These are phyloP conservation scores for Ascaphus truei DNA, from an alignment of 2,113 vertebrate genomes.

Conservation along the genomic window DNA sequence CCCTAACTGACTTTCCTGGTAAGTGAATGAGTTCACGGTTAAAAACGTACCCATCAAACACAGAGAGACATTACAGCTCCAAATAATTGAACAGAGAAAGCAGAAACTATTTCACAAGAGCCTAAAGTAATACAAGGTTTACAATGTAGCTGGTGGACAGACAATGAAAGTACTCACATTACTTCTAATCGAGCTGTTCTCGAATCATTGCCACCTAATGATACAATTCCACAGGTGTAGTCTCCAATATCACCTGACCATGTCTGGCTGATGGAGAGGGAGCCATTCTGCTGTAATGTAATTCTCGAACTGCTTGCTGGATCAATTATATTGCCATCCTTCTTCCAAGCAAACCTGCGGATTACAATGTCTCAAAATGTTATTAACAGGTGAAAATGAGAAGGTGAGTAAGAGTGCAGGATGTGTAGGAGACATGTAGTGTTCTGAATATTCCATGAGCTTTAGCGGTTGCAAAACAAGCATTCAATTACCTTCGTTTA, in stretches of 20 bases:
- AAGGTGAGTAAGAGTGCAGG: too few relatives aligned
- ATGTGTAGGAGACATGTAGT: neutral
- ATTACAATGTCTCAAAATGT: slow-evolving; percentile 23
- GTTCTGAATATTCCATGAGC: too few relatives aligned
- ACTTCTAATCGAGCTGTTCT: slow-evolving; percentile 83
- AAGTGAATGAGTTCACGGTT: too few relatives aligned
- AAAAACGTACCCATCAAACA: too few relatives aligned
- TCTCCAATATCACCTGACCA: slow-evolving; percentile 97
- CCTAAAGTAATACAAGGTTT: neutral
- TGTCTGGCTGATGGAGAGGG: slow-evolving; percentile 87
- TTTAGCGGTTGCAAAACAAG: too few relatives aligned
- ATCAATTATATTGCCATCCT: slow-evolving; percentile 64
- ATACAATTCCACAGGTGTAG: slow-evolving; percentile 84
- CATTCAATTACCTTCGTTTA: too few relatives aligned
- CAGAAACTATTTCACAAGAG: accelerated
- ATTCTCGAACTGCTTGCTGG: slow-evolving; percentile 75
- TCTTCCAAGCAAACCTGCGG: slow-evolving; percentile 86
- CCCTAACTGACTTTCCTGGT: too few relatives aligned
- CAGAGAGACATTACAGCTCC: too few relatives aligned
- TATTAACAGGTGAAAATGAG: slow-evolving; percentile 9
- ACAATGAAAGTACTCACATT: slow-evolving; percentile 71
- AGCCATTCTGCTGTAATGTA: slow-evolving; percentile 70
- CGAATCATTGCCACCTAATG: slow-evolving; percentile 83
- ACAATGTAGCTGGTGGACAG: accelerated
- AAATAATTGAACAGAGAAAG: accelerated